A percentile compares a stretch with the other conserved stretches of the same genome.
These are phyloP conservation scores for Argyra leucocephala DNA, from an alignment of 2,888 invertebrate genomes.

Conservation along the genomic window DNA sequence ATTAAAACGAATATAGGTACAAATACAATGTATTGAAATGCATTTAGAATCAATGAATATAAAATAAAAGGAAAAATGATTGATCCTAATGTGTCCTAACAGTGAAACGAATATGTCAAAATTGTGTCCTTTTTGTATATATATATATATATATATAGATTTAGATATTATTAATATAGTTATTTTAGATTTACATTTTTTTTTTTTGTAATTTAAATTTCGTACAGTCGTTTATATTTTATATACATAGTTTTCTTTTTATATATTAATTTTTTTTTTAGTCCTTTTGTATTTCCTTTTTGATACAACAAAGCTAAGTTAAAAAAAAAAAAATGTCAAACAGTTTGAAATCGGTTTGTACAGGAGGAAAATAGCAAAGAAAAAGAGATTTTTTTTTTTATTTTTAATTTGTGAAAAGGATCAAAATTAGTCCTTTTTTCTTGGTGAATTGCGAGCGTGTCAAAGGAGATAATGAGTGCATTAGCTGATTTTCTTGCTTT, in stretches of 20 bases:
- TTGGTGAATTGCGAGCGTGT: background rate
- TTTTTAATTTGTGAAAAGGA: background rate
- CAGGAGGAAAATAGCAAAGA: background rate
- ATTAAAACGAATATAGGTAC: too few relatives aligned
- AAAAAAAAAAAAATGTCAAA: background rate
- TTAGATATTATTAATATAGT: too few relatives aligned
- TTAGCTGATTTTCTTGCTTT: background rate
- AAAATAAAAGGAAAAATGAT: background rate
- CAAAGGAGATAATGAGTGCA: background rate
- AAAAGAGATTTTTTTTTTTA: background rate
- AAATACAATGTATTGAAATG: too few relatives aligned
- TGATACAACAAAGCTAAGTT: too few relatives aligned
- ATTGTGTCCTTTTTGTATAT: background rate
- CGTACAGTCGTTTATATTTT: background rate
- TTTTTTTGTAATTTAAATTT: background rate
- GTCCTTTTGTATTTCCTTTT: too few relatives aligned
- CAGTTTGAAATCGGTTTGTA: background rate
- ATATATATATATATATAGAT: background rate
- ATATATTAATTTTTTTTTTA: background rate
- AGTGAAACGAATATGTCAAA: constrained; percentile 6
- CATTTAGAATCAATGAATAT: too few relatives aligned
- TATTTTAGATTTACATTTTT: background rate
- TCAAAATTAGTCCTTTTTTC: background rate
- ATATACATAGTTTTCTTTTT: background rate
- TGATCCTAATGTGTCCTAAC: constrained; percentile 3